phyloP scores from a whole-genome alignment of 2,113 vertebrate species.

The Pagrus major region DNA sequence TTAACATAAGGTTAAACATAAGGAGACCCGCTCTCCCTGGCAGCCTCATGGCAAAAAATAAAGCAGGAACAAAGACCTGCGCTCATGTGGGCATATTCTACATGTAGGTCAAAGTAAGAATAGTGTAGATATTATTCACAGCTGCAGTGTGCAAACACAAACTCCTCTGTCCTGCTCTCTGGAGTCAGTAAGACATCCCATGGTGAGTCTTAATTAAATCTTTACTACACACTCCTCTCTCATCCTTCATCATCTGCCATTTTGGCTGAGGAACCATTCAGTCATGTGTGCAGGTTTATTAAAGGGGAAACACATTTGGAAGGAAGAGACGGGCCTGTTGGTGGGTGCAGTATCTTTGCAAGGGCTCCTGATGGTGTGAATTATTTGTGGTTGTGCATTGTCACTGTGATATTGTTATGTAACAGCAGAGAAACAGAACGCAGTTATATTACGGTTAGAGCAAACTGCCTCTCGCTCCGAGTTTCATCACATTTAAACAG shows the following conservation, averaged over 20 bases:
- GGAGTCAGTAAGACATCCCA: constrained; percentile 74
- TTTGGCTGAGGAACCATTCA: constrained; percentile 68
- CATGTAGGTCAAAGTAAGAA: constrained; percentile 75
- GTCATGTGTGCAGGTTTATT: constrained; percentile 66
- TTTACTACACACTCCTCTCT: constrained; percentile 68
- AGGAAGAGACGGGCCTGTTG: neutral
- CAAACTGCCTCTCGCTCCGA: constrained; percentile 16
- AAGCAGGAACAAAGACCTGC: constrained; percentile 36
- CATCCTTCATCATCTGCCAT: constrained; percentile 76
- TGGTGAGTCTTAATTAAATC: constrained; percentile 80
- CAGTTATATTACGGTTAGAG: constrained; percentile 15
- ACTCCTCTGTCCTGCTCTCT: constrained; percentile 67
- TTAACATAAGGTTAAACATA: constrained; percentile 63
- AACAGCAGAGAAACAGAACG: constrained; percentile 27
- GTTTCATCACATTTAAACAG: constrained; percentile 41
- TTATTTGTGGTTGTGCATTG: constrained; percentile 39
- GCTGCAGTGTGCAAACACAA: constrained; percentile 73
- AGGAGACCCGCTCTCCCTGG: constrained; percentile 47
- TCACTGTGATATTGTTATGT: constrained; percentile 56
- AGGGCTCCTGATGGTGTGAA: constrained; percentile 34
- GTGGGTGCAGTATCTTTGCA: constrained; percentile 12
- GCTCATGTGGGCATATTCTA: constrained; percentile 50
- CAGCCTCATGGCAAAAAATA: constrained; percentile 34
- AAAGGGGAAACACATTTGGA: constrained; percentile 58
- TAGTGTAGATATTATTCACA: constrained; percentile 71